A percentile compares a stretch with the other conserved stretches of the same genome.
Conservation (phyloP, 2,797 vertebrate genomes). For the Spatula versicolor region DNA sequence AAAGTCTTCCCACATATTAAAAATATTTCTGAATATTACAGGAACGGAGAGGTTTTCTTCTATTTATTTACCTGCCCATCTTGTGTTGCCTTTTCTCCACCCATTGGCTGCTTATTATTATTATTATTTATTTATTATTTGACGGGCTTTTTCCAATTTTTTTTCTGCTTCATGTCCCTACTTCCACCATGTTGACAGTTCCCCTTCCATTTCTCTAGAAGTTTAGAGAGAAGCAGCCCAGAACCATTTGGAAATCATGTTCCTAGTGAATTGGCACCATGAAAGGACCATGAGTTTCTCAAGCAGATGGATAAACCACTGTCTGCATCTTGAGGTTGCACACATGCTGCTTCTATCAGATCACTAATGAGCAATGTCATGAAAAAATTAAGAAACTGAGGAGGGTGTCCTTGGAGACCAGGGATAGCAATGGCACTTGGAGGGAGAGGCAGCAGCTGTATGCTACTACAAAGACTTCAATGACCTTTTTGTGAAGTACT, state of each 20-base stretch:
- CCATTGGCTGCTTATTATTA: not conserved
- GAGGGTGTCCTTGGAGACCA: not conserved
- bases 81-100: not conserved
- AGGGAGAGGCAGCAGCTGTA: not conserved
- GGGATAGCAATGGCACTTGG: not conserved
- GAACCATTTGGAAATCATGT: not conserved
- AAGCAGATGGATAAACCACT: not conserved
- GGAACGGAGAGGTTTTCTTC: not conserved
- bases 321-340: not conserved
- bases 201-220: not conserved
- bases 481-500: not conserved
- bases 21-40: not conserved
- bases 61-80: not conserved
- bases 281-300: not conserved
- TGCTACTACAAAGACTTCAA: not conserved
- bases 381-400: not conserved
- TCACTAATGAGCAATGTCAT: no score
- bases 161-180: not conserved
- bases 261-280: not conserved
- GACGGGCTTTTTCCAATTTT: not conserved
- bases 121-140: not conserved
- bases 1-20: not conserved
- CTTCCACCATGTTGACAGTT: not conserved
- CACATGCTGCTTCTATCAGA: not conserved
- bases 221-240: not conserved